A percentile compares a stretch with the other conserved stretches of the same genome.
phyloP scores from a whole-genome alignment of 2,888 invertebrate species.

The Polydrusus cervinus region DNA sequence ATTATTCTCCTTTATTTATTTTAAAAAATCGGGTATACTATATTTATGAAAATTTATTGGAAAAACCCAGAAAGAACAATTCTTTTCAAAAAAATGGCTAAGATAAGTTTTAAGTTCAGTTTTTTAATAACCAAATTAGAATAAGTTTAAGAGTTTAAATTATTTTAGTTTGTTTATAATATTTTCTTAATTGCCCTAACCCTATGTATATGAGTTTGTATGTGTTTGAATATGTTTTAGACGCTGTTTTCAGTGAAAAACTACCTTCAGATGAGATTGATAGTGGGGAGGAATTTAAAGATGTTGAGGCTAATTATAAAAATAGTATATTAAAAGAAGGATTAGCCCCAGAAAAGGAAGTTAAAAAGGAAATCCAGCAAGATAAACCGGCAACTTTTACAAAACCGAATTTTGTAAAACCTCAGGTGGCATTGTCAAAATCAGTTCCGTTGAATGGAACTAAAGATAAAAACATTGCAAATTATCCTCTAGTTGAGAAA shows the following conservation, averaged over 20 bases:
- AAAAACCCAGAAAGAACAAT: too few relatives aligned
- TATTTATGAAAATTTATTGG: too few relatives aligned
- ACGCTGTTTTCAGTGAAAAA: conserved; percentile 55
- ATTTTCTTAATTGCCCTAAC: too few relatives aligned
- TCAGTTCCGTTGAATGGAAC: background rate
- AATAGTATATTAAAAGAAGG: background rate
- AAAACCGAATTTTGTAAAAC: background rate
- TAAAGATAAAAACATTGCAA: background rate
- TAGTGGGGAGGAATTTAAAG: conserved; percentile 23
- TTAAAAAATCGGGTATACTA: too few relatives aligned
- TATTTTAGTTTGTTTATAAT: too few relatives aligned
- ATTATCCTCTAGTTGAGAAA: background rate
- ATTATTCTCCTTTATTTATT: too few relatives aligned
- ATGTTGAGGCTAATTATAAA: conserved; percentile 3
- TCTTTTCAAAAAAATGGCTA: too few relatives aligned
- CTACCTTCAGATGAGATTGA: conserved; percentile 16
- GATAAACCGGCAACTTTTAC: background rate
- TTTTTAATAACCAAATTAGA: too few relatives aligned
- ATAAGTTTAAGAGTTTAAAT: too few relatives aligned
- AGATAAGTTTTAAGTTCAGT: too few relatives aligned
- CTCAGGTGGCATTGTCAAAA: background rate
- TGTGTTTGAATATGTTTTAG: conserved; percentile 58
- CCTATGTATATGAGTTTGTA: too few relatives aligned
- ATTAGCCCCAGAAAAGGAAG: background rate
- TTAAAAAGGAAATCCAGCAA: background rate